These are phyloP conservation scores for Eumerus sabulonum DNA, from an alignment of 2,888 invertebrate genomes.

Conservation along the genomic window DNA sequence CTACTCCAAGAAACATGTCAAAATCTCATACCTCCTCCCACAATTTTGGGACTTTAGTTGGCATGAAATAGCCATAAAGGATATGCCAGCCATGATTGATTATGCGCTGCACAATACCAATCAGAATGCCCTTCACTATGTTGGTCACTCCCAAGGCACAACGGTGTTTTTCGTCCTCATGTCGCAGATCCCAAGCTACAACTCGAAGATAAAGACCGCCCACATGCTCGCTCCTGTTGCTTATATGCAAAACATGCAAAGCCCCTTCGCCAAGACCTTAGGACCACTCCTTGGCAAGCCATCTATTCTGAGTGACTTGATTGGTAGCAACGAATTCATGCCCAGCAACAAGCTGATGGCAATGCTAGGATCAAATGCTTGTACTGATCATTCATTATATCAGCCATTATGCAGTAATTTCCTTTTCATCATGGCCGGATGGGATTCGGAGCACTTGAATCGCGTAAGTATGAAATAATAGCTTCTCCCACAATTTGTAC, in stretches of 20 bases:
- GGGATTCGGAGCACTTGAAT: constrained; percentile 76
- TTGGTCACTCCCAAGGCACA: constrained; percentile 85
- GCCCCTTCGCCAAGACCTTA: constrained; percentile 79
- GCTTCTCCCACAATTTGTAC: constrained; percentile 61
- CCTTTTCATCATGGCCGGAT: constrained; percentile 75
- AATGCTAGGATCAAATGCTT: constrained; percentile 79
- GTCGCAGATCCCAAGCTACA: constrained; percentile 84
- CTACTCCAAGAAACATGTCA: constrained; percentile 80
- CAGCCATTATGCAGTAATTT: constrained; percentile 74
- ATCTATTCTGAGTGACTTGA: constrained; percentile 73
- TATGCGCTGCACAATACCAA: constrained; percentile 82
- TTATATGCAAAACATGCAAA: constrained; percentile 80
- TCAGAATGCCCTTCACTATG: constrained; percentile 83
- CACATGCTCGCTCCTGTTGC: constrained; percentile 86
- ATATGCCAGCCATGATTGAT: constrained; percentile 91
- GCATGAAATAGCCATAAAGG: constrained; percentile 86
- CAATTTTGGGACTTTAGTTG: constrained; percentile 84
- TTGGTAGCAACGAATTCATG: constrained; percentile 81
- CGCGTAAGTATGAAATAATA: constrained; percentile 73
- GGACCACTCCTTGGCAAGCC: constrained; percentile 77
- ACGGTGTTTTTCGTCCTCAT: constrained; percentile 87
- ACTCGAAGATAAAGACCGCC: constrained; percentile 84
- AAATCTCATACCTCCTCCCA: constrained; percentile 79
- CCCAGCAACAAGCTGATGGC: constrained; percentile 79
- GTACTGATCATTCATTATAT: constrained; percentile 80